Conservation (phyloP, 2,113 vertebrate genomes). For the Callocephalon fimbriatum region DNA sequence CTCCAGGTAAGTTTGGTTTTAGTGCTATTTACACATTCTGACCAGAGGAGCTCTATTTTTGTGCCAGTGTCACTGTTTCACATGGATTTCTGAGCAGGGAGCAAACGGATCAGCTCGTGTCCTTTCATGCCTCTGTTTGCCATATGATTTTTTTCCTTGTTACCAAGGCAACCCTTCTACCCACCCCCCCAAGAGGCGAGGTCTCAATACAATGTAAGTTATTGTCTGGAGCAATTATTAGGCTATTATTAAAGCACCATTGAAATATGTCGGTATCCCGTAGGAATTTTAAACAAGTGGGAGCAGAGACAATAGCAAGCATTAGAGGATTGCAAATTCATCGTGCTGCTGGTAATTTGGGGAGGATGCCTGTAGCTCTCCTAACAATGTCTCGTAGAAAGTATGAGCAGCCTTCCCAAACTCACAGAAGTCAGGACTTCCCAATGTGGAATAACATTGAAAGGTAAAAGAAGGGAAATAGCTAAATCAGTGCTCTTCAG, state of each 20-base stretch:
- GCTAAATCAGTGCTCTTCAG: background rate
- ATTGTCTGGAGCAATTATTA: conserved; percentile 66
- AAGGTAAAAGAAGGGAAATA: background rate
- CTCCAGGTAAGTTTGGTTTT: background rate
- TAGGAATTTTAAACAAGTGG: conserved; percentile 54
- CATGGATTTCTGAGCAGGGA: background rate
- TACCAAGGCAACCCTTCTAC: conserved; percentile 61
- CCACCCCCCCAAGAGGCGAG: background rate
- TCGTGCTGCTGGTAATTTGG: background rate
- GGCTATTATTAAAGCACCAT: conserved; percentile 55
- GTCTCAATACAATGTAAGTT: conserved; percentile 38
- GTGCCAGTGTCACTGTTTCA: background rate
- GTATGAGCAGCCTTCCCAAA: background rate
- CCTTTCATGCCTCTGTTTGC: conserved; percentile 22
- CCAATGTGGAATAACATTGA: background rate
- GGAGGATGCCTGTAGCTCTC: background rate
- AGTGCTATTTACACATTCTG: background rate
- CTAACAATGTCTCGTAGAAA: background rate
- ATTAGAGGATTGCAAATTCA: fast-evolving
- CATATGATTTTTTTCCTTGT: conserved; percentile 12
- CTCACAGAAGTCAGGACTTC: background rate
- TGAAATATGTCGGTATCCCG: background rate
- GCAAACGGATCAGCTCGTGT: background rate
- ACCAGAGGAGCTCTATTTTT: background rate
- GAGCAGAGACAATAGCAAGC: background rate